Base-by-base conservation (phyloP, 1,140 invertebrate genomes). In the Nephila pilipes region DNA sequence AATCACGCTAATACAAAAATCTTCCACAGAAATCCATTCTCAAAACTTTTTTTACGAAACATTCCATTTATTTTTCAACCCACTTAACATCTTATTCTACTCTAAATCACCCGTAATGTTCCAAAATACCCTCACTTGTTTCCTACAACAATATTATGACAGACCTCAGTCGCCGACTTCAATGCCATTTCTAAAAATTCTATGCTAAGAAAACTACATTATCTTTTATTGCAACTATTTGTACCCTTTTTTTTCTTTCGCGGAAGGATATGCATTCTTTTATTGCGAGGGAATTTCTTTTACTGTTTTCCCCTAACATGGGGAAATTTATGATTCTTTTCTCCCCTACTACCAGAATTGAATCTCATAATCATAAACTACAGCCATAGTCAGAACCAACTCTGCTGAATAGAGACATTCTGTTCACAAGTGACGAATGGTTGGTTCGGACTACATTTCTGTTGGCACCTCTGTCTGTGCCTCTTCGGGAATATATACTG, bases 401-500 rank as follows among this genome's bases (percentile, higher is more conserved):
- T 55, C 57, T 60, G 16, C 83, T 20, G 22, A 85, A 60, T 85
- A 57, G 83, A 85, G 83, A 85, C 83, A 57, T 60, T 55, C 83
- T 85, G 83, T 58, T 85, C 0, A 8, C 29, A 85, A 85, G 46
- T 85, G 83, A 85, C 55, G 83, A 85, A 85, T 85, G 20, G 83
- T 18, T 85, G 14, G 54, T 85, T 60, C 55, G 10, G 29, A 55
- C n/a, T 81, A 36, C 58, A 85, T 85, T 85, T 85, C 83, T 85
- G 55, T 85, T 58, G 25, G 83, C 83, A 85, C 83, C 83, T 85
- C 83, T 60, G 83, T 85, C 83, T 29, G n/a, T 29, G 83, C 83
- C 83, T 55, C 83, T 85, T 55, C 4, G 60, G 83, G n/a, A 85
- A 85, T 85, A 60, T 85, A 85, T 85, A 85, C 83, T 85, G 83